These are phyloP conservation scores for Leptinotarsa juncta DNA, from an alignment of 2,888 invertebrate genomes.

Conservation along the genomic window DNA sequence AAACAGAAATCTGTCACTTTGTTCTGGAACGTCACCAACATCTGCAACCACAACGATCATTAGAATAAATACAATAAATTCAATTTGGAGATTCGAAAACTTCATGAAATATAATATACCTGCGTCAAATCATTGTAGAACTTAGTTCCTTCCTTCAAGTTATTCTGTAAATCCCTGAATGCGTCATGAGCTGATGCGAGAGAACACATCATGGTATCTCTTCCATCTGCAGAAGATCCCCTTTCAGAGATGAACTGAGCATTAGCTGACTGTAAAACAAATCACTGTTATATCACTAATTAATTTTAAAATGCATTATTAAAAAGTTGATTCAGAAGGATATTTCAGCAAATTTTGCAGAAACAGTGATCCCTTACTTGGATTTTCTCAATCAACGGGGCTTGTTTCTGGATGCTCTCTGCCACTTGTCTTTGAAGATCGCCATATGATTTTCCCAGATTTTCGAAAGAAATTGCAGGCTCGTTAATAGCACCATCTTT, in stretches of 20 bases:
- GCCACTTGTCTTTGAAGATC: slow-evolving; percentile 83
- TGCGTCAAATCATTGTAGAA: slow-evolving; percentile 95
- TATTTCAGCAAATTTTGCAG: not conserved
- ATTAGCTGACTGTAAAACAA: slow-evolving; percentile 67
- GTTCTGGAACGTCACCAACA: slow-evolving; percentile 95
- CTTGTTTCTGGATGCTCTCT: slow-evolving; percentile 81
- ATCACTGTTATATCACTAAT: slow-evolving; percentile 21
- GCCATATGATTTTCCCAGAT: slow-evolving; percentile 79
- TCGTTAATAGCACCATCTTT: slow-evolving; percentile 85
- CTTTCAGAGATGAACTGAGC: slow-evolving; percentile 73
- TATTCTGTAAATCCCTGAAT: slow-evolving; percentile 89
- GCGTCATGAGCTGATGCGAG: slow-evolving; percentile 93
- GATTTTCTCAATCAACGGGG: slow-evolving; percentile 75
- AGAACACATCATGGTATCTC: slow-evolving; percentile 85
- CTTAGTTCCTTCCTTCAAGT: slow-evolving; percentile 95
- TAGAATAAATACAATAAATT: slow-evolving; percentile 3
- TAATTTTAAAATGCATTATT: slow-evolving; percentile 1
- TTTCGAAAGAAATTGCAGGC: slow-evolving; percentile 77
- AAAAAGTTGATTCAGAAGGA: not conserved
- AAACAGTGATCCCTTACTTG: slow-evolving; percentile 65
- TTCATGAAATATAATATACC: slow-evolving; percentile 62
- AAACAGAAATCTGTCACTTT: slow-evolving; percentile 98
- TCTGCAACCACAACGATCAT: slow-evolving; percentile 66
- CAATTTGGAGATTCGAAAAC: not conserved
- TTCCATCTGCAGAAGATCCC: slow-evolving; percentile 73